Conservation (phyloP, 2,888 invertebrate species). For the Synergus umbraculus region DNA sequence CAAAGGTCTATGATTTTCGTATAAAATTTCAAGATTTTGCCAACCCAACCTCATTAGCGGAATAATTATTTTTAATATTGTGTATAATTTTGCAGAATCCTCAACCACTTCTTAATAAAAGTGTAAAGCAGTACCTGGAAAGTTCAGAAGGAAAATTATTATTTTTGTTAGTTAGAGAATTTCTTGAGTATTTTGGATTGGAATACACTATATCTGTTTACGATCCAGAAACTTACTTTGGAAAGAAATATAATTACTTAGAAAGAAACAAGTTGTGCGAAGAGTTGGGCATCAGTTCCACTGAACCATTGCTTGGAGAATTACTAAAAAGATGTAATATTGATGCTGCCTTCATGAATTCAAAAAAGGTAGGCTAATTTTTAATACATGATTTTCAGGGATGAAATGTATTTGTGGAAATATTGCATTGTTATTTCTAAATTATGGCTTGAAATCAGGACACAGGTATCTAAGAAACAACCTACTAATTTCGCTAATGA, state of each 20-base stretch:
- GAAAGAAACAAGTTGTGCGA: conserved; percentile 78
- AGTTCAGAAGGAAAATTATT: conserved; percentile 81
- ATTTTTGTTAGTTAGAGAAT: conserved; percentile 86
- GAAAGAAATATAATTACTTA: conserved; percentile 82
- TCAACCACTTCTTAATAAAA: conserved; percentile 79
- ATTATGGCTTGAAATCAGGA: too few species aligned
- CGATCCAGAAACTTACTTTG: conserved; percentile 87
- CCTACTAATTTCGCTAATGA: too few species aligned
- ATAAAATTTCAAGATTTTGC: too few species aligned
- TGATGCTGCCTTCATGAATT: conserved; percentile 70
- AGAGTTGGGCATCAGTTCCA: conserved; percentile 72
- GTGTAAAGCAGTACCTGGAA: conserved; percentile 80
- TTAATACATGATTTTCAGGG: neutral
- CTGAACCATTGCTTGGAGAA: conserved; percentile 74
- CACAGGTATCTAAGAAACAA: too few species aligned
- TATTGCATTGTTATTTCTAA: too few species aligned
- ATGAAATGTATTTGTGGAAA: too few species aligned
- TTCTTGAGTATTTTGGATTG: conserved; percentile 88
- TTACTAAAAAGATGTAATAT: conserved; percentile 71
- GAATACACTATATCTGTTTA: conserved; percentile 89
- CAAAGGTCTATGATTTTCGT: too few species aligned
- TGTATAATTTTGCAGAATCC: conserved; percentile 74
- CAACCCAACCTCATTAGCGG: neutral
- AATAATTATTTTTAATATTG: neutral
- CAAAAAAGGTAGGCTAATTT: conserved; percentile 65